phyloP scores from a whole-genome alignment of 92 coral and sea anemone genomes.

The Epizoanthus scotinus region DNA sequence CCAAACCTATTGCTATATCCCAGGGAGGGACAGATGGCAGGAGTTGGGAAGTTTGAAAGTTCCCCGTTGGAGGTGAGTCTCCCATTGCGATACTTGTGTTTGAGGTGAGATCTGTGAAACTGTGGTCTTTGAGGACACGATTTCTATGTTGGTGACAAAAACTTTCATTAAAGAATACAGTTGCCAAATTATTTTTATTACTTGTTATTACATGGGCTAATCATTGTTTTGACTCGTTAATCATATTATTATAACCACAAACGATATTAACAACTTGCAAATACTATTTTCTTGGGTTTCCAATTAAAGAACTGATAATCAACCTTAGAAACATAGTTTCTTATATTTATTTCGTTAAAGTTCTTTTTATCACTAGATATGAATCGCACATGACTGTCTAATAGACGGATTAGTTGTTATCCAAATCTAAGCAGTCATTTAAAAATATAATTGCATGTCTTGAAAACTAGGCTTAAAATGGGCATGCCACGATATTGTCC shows the following conservation, averaged over 20 bases:
- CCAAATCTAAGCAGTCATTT: neutral
- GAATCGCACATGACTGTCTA: too few species aligned
- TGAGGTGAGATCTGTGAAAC: neutral
- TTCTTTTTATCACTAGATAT: too few species aligned
- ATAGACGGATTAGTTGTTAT: neutral
- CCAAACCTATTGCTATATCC: conserved; percentile 66
- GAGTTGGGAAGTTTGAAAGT: conserved; percentile 64
- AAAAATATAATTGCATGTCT: neutral
- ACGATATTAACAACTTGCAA: too few species aligned
- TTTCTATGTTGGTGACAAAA: neutral
- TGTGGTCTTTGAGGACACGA: neutral
- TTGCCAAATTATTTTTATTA: neutral
- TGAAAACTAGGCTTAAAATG: neutral
- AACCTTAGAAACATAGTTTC: too few species aligned
- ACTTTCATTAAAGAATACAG: neutral
- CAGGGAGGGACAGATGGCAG: conserved; percentile 71
- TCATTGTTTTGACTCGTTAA: neutral
- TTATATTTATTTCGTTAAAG: too few species aligned
- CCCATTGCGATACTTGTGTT: conserved; percentile 5
- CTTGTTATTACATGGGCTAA: neutral
- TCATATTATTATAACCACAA: neutral
- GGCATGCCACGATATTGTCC: neutral
- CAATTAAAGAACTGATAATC: too few species aligned
- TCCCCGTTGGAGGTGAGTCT: conserved; percentile 88
- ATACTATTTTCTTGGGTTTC: too few species aligned